Percentiles rank a stretch among this genome's conserved stretches.
Evolutionary conservation across 2,113 vertebrate species (phyloP).

Genomic region (Oryzias javanicus): DNA sequence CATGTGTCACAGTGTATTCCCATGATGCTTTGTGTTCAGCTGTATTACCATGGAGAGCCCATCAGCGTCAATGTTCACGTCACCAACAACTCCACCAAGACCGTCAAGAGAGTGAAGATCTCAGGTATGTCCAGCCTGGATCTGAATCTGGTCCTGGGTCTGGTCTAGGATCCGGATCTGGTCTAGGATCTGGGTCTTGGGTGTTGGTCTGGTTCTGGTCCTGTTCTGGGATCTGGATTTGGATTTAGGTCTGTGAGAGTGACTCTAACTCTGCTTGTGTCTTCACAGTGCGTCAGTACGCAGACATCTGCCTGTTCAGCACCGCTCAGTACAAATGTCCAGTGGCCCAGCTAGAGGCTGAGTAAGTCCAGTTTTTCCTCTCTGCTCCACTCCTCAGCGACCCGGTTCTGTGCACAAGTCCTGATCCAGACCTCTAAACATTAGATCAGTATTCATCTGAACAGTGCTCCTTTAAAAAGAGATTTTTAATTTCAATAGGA

Average conservation of each 20-base stretch:
- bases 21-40: conserved; percentile 64
- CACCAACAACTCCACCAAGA: conserved; percentile 93
- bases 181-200: too few relatives aligned
- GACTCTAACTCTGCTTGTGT: background rate
- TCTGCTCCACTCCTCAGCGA: background rate
- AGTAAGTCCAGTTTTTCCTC: conserved; percentile 76
- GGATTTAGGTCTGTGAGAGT: background rate
- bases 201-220: too few relatives aligned
- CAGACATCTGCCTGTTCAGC: conserved; percentile 93
- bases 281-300: conserved; percentile 86
- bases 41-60: conserved; percentile 87
- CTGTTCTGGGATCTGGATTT: too few relatives aligned
- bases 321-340: conserved; percentile 94
- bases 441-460: too few relatives aligned
- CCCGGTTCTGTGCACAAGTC: background rate
- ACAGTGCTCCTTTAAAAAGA: too few relatives aligned
- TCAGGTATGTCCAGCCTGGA: conserved; percentile 72
- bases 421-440: background rate
- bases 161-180: too few relatives aligned
- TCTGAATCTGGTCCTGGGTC: too few relatives aligned
- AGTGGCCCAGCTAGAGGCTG: conserved; percentile 86
- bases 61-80: conserved; percentile 91
- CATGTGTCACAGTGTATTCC: conserved; percentile 6
- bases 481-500: too few relatives aligned
- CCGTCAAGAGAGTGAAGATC: conserved; percentile 88